Percentiles rank a stretch among this genome's conserved stretches.
These are phyloP conservation scores for Halcyon chelicuti DNA, from an alignment of 2,797 vertebrate genomes.

Conservation along the genomic window DNA sequence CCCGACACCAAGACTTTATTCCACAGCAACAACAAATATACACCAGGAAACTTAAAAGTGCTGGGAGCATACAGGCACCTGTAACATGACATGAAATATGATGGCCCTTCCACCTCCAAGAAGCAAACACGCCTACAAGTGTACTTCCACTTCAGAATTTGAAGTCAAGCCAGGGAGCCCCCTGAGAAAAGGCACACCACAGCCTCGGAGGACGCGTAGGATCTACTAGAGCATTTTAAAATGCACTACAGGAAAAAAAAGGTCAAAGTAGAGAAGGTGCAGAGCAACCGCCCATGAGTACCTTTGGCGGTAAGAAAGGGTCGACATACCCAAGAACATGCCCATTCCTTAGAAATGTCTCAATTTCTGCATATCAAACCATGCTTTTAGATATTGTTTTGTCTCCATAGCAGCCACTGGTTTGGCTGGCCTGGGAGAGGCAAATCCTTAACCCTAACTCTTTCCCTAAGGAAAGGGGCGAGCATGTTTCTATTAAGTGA, in stretches of 20 bases:
- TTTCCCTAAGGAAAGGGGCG: neutral
- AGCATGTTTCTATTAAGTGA: neutral
- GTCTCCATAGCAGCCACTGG: neutral
- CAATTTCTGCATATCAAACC: neutral
- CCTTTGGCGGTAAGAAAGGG: neutral
- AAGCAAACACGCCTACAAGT: neutral
- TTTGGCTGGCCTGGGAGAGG: neutral
- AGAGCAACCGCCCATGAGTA: neutral
- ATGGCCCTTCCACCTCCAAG: neutral
- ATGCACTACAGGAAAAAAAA: accelerated
- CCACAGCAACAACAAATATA: neutral
- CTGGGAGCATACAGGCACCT: neutral
- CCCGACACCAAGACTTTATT: neutral
- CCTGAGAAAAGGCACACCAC: neutral
- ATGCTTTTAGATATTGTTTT: neutral
- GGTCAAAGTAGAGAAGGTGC: neutral
- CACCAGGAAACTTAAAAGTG: neutral
- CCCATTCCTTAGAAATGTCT: neutral
- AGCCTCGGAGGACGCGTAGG: neutral
- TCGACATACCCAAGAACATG: neutral
- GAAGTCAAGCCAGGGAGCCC: neutral
- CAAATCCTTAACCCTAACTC: neutral
- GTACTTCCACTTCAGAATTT: neutral
- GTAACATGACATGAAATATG: neutral
- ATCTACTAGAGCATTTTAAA: neutral